Percentiles rank a stretch among this genome's conserved stretches.
phyloP scores from a whole-genome alignment of 2,888 invertebrate species.

The Aspidiotus destructor region DNA sequence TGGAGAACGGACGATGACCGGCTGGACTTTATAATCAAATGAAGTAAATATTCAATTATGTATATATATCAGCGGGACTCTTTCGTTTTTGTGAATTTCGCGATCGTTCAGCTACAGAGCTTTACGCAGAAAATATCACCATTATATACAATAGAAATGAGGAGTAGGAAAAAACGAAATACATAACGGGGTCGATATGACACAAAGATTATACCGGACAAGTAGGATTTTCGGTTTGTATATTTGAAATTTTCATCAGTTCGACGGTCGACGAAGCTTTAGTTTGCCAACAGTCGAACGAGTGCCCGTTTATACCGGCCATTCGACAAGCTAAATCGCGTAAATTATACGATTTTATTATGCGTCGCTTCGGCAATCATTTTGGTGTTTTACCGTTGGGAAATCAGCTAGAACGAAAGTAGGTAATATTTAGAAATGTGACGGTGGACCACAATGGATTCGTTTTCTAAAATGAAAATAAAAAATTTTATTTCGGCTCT shows the following conservation, averaged over 20 bases:
- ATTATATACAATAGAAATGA: too few relatives aligned
- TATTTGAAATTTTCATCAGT: not conserved
- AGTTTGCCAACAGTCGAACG: not conserved
- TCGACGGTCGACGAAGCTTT: too few relatives aligned
- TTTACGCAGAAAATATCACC: too few relatives aligned
- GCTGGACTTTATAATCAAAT: too few relatives aligned
- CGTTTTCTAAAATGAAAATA: conserved; percentile 4
- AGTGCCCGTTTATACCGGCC: not conserved
- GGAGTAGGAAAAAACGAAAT: too few relatives aligned
- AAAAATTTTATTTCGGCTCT: not conserved
- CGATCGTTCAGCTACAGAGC: too few relatives aligned
- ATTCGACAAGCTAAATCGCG: conserved; percentile 2
- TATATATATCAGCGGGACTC: too few relatives aligned
- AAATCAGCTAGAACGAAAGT: not conserved
- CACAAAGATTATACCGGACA: too few relatives aligned
- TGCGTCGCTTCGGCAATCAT: conserved; percentile 8
- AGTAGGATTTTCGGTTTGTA: not conserved
- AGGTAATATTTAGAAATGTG: conserved; percentile 2
- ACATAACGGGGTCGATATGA: too few relatives aligned
- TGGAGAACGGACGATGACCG: too few relatives aligned
- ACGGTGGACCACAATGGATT: conserved; percentile 1
- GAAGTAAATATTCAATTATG: too few relatives aligned
- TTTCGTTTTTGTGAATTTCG: too few relatives aligned
- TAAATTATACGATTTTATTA: conserved; percentile 11
- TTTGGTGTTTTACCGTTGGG: conserved; percentile 9